phyloP scores from a whole-genome alignment of 2,888 invertebrate species.

The Adelphocoris suturalis region DNA sequence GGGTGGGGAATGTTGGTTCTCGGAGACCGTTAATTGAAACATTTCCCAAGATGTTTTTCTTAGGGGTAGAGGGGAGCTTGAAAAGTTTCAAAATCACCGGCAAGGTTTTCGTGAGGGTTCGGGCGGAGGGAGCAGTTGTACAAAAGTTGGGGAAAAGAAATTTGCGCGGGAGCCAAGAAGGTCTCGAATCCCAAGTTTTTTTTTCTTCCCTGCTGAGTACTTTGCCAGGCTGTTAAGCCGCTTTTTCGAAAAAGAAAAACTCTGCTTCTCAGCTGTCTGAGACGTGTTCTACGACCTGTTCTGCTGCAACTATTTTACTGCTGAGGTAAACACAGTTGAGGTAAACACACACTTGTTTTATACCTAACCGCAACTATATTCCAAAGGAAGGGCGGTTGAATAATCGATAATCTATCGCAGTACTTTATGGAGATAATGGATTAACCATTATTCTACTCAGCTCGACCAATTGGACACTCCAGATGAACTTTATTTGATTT shows the following conservation, averaged over 20 bases:
- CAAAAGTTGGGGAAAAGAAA: constrained; percentile 62
- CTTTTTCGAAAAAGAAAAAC: constrained; percentile 27
- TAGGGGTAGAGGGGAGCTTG: constrained; percentile 15
- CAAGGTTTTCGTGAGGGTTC: constrained; percentile 16
- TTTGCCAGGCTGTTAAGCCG: constrained; percentile 46
- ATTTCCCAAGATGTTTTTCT: constrained; percentile 68
- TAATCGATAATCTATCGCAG: too few relatives aligned
- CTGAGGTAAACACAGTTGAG: not conserved
- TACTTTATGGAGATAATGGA: too few relatives aligned
- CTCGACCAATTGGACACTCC: too few relatives aligned
- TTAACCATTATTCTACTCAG: too few relatives aligned
- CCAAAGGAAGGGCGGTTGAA: not conserved
- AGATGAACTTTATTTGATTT: too few relatives aligned
- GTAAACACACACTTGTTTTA: too few relatives aligned
- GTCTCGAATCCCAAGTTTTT: constrained; percentile 24
- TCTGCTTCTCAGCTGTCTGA: not conserved
- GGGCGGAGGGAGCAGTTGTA: constrained; percentile 8
- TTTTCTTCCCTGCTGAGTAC: not conserved
- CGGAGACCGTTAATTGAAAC: constrained; percentile 65
- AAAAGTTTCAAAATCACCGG: constrained; percentile 58
- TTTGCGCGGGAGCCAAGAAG: constrained; percentile 62
- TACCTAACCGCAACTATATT: not conserved
- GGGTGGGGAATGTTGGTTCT: constrained; percentile 37
- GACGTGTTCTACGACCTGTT: constrained; percentile 21
- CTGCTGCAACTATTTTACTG: constrained; percentile 6